Evolutionary conservation across 2,797 vertebrate species (phyloP).

Genomic region (Saxicola maurus): DNA sequence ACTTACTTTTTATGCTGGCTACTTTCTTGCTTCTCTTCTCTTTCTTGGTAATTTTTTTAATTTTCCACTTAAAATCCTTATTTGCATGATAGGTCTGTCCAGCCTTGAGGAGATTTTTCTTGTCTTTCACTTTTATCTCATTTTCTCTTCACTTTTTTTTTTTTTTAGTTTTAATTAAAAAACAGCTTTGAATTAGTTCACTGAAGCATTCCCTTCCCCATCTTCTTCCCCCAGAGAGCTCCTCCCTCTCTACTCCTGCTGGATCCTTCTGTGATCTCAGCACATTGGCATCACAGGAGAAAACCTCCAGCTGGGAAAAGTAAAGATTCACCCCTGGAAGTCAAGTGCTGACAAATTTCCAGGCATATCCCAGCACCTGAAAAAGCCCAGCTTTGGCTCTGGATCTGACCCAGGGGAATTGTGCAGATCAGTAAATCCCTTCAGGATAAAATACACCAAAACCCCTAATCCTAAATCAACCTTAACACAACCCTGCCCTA

Average conservation of each 20-base stretch:
- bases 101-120: slow-evolving; percentile 65
- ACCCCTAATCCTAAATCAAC: not conserved
- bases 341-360: not conserved
- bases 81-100: slow-evolving; percentile 53
- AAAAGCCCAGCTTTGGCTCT: not conserved
- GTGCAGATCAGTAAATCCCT: not conserved
- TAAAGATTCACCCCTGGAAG: not conserved
- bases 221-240: not conserved
- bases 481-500: accelerated
- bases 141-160: not conserved
- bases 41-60: slow-evolving; percentile 45
- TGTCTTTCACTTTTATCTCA: slow-evolving; percentile 72
- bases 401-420: not conserved
- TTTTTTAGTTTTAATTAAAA: slow-evolving; percentile 51
- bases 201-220: slow-evolving; percentile 21
- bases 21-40: slow-evolving; percentile 24
- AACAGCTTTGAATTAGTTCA: slow-evolving; percentile 54
- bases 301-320: not conserved
- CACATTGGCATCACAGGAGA: not conserved
- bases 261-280: not conserved
- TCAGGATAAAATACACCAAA: not conserved
- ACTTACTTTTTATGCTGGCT: slow-evolving; percentile 1
- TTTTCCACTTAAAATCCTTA: slow-evolving; percentile 67
- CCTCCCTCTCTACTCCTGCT: not conserved
- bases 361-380: not conserved